Evolutionary conservation across 2,113 vertebrate species (phyloP), one percentile per base, ranked within the genome.

Genomic region (Columba janthina): DNA sequence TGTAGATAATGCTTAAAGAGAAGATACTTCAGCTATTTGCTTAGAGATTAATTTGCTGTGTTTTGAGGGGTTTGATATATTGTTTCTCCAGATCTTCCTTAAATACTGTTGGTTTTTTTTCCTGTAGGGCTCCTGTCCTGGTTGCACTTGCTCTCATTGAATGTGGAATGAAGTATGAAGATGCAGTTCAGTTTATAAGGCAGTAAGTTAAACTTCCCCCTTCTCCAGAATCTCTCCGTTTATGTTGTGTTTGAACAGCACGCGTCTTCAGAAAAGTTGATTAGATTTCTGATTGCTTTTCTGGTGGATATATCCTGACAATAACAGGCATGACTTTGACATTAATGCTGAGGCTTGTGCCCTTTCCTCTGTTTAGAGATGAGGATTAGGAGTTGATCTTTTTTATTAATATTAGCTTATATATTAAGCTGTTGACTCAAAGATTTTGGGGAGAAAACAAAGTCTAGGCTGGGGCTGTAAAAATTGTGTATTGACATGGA

Each of bases 131-230:
- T 98, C 99, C 99, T 75, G 99, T 99, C 85, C 97, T 99, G 97
- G 99, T 99, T 91, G 99, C 99, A 89, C 98, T 99, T 85, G 99
- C 99, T 95, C 98, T 99, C 97, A 99, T 99, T 96, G 99, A 99
- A 97, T 98, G 97, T 97, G 99, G 99, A 96, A 99, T 99, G 99
- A 99, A 99, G 98, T 99, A 99, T 10, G 99, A 99, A 97, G 99
- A 99, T 84, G 99, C 99, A 60, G 99, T 99, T 98, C 99, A 99
- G 98, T 99, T 99, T 94, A 99, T 99, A 98, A 98, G 99, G 98
- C 99, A 99, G 99, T 99, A 98, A 98, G 99, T 99, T 88, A 80
- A 86, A 81, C 75, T 62, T 91, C 54, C 10, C 64, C 10, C 2
- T 64, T 31, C 61, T 34, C 17, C 3, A 26, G 36, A 32, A 31